phyloP scores from a whole-genome alignment of 1,140 invertebrate genomes.

The Antheraea mylitta region DNA sequence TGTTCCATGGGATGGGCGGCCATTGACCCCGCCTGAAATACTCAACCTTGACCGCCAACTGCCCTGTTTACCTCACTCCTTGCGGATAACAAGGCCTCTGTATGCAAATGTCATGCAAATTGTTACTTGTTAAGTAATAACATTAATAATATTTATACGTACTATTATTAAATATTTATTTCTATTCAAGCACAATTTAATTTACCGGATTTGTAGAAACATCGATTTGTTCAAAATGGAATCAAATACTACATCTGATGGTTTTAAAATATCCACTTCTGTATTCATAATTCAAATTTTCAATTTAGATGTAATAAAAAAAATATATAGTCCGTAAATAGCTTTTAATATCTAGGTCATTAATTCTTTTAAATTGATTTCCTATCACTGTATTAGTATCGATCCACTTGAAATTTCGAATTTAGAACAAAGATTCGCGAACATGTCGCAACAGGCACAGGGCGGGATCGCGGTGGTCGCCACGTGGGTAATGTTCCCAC shows the following conservation, averaged over 20 bases:
- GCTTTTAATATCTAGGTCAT: too few species aligned
- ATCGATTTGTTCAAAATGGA: not conserved
- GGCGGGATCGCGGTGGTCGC: conserved; percentile 37
- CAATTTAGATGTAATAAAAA: too few species aligned
- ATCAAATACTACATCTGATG: too few species aligned
- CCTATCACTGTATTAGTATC: not conserved
- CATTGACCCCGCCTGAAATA: conserved; percentile 59
- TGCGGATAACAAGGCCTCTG: not conserved
- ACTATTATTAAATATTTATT: not conserved
- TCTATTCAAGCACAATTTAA: not conserved
- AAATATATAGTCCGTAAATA: too few species aligned
- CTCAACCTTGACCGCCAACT: conserved; percentile 56
- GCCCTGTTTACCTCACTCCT: conserved; percentile 31
- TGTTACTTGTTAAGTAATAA: not conserved
- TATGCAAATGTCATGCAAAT: not conserved
- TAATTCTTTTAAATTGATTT: not conserved
- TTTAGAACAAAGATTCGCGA: conserved; percentile 22
- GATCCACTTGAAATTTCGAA: conserved; percentile 1
- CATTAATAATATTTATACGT: not conserved
- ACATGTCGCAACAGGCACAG: conserved; percentile 36
- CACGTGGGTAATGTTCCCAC: conserved; percentile 51
- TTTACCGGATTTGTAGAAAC: not conserved
- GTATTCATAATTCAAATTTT: too few species aligned
- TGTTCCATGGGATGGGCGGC: conserved; percentile 35
- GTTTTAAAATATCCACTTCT: too few species aligned